Percentiles rank a stretch among this genome's conserved stretches.
phyloP scores from a whole-genome alignment of 2,888 invertebrate genomes.

The Panorpa germanica region DNA sequence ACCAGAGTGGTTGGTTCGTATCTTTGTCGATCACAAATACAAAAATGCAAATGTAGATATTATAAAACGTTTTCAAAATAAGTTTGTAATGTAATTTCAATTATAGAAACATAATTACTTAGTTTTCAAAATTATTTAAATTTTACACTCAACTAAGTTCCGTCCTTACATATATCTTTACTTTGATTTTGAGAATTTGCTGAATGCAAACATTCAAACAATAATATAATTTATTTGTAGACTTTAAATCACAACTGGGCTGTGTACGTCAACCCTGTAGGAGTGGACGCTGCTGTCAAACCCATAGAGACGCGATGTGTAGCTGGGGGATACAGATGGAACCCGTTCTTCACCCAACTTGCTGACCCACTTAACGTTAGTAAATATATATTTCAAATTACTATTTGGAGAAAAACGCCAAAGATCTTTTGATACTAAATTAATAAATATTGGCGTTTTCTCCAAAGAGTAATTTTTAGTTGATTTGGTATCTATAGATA shows the following conservation, averaged over 20 bases:
- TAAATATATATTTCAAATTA: constrained; percentile 9
- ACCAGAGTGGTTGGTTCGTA: too few relatives aligned
- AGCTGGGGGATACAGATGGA: constrained; percentile 83
- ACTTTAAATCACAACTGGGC: constrained; percentile 77
- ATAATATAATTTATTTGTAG: constrained; percentile 29
- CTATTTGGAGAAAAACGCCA: not conserved
- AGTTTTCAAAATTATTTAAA: too few relatives aligned
- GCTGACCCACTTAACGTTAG: constrained; percentile 76
- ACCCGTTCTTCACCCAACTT: constrained; percentile 76
- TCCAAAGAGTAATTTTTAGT: not conserved
- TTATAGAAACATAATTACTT: too few relatives aligned
- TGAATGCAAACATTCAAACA: too few relatives aligned
- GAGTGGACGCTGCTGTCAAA: constrained; percentile 74
- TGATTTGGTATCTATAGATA: constrained; percentile 2
- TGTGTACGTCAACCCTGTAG: constrained; percentile 79
- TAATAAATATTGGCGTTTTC: constrained; percentile 1
- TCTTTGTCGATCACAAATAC: too few relatives aligned
- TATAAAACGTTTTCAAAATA: too few relatives aligned
- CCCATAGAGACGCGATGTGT: constrained; percentile 66
- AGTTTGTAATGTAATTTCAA: too few relatives aligned
- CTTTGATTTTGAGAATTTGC: too few relatives aligned
- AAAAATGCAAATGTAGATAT: too few relatives aligned
- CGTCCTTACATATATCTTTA: too few relatives aligned
- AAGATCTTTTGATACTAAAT: constrained; percentile 1
- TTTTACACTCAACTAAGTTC: too few relatives aligned